These are phyloP conservation scores for Prietella phreatophila DNA, from an alignment of 2,113 vertebrate species.

Conservation along the genomic window DNA sequence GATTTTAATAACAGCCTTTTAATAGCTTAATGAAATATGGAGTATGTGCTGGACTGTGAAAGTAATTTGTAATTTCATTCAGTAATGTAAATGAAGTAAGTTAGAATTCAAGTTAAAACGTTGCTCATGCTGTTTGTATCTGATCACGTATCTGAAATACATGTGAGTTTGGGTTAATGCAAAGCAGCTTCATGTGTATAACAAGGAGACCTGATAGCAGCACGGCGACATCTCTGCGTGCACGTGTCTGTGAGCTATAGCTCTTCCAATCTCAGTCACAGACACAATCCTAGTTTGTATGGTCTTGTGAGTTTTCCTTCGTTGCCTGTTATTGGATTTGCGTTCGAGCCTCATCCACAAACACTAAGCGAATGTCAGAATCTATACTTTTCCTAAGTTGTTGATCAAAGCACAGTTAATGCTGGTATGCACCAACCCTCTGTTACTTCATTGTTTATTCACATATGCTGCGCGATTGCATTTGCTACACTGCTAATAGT, in stretches of 20 bases:
- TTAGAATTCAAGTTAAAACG: background rate
- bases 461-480: constrained; percentile 66
- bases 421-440: constrained; percentile 32
- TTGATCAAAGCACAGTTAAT: constrained; percentile 36
- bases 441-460: constrained; percentile 70
- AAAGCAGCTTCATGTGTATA: constrained; percentile 62
- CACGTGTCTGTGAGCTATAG: background rate
- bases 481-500: constrained; percentile 64
- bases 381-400: constrained; percentile 56
- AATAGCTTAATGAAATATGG: background rate
- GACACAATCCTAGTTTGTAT: constrained; percentile 1
- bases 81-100: background rate
- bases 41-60: background rate
- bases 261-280: background rate
- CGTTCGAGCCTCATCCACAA: constrained; percentile 23
- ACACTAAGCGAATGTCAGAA: constrained; percentile 54
- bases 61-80: background rate
- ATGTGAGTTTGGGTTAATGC: constrained; percentile 61
- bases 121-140: background rate
- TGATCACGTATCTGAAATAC: background rate
- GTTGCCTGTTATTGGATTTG: constrained; percentile 28
- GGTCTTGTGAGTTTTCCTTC: constrained; percentile 30
- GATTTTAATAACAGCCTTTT: constrained; percentile 18
- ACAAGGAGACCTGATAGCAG: constrained; percentile 46
- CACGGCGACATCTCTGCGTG: background rate